Base-by-base conservation (phyloP, 2,888 invertebrate species). In the Xanthorhoe designata region DNA sequence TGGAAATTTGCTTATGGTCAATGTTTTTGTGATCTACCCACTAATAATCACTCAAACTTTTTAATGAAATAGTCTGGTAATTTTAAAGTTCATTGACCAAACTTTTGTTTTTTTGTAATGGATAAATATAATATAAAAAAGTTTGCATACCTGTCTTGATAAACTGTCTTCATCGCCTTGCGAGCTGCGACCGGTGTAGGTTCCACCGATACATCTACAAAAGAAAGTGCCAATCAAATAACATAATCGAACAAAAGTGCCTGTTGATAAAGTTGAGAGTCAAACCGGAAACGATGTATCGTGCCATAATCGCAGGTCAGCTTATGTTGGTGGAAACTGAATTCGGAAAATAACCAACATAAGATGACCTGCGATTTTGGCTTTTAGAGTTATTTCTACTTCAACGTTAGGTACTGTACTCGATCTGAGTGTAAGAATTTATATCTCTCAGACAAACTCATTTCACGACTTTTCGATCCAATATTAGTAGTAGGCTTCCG, bases 131-230 rank as follows among this genome's bases (percentile, higher is more conserved):
- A 2, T n/a, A 45, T 17, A n/a, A 4, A 15, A 7, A 3, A 49
- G 24, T 4, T 54, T 10, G 18, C 51, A 35, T 52, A 90, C 94
- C 94, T 92, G 94, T 85, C 94, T 89, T 0, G 94, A 94, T 35
- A 94, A 84, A 75, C 94, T 95, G 72, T 95, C 96, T 82, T 95
- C 95, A 70, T 95, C 95, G 0, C 92, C 94, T 77, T 90, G 90
- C 1, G 92, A 92, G 68, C 88, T 92, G 53, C 94, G 91, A 24
- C 88, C 89, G 7, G 94, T 89, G 80, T 94, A 95, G 0, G 94
- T 91, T 10, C 95, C 95, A 58, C 95, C 95, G 75, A 96, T 96
- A 83, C 96, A 96, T 75, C 94, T 94, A 29, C 4, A 29, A 51
- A n/a, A 57, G 2, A 63, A 51, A 59, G 19, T 17, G 13, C 38